Percentiles rank a stretch among this genome's conserved stretches.
Conservation (phyloP, 2,797 vertebrate species). For the Gymnodraco acuticeps region DNA sequence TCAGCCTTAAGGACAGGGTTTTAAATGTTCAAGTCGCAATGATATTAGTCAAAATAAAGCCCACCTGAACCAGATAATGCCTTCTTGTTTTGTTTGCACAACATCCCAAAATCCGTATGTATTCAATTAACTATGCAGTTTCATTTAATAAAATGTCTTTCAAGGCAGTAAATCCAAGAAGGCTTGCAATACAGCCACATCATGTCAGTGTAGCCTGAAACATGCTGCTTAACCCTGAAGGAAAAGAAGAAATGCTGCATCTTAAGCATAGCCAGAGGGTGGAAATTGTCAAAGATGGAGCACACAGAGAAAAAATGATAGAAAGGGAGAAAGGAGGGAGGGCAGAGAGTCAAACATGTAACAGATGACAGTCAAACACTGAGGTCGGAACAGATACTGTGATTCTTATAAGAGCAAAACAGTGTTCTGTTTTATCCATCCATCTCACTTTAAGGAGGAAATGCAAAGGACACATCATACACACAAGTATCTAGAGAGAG, state of each 20-base stretch:
- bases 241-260: neutral
- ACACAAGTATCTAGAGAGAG: neutral
- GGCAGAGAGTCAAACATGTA: conserved; percentile 6
- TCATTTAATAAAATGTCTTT: neutral
- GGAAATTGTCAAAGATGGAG: conserved; percentile 10
- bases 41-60: neutral
- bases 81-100: neutral
- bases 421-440: neutral
- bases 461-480: conserved; percentile 18
- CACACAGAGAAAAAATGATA: neutral
- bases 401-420: conserved; percentile 32
- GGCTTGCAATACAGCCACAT: neutral
- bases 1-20: neutral
- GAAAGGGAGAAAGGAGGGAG: neutral
- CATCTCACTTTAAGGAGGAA: conserved; percentile 18
- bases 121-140: too few relatives aligned
- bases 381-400: conserved; percentile 32
- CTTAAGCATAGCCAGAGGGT: conserved; percentile 1
- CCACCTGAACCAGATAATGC: neutral
- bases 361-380: conserved; percentile 14
- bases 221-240: neutral
- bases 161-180: neutral
- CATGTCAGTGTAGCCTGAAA: neutral
- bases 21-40: neutral
- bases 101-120: too few relatives aligned